phyloP scores from a whole-genome alignment of 1,140 invertebrate species.

The Drosophila rufa region DNA sequence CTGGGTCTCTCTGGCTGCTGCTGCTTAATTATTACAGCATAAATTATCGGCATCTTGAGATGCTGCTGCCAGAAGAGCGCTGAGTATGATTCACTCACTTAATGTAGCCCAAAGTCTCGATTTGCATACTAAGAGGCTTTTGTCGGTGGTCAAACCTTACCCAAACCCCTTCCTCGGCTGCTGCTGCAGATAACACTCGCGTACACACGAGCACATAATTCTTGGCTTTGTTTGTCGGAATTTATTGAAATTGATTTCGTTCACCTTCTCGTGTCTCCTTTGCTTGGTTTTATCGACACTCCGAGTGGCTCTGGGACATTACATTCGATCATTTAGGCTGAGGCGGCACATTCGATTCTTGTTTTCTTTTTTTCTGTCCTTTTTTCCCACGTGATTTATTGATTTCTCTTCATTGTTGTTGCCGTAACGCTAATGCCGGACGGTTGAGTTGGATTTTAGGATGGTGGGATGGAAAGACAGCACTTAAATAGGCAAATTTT shows the following conservation, averaged over 20 bases:
- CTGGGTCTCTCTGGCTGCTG: conserved; percentile 6
- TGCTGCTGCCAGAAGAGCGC: conserved; percentile 43
- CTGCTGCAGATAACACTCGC: conserved; percentile 56
- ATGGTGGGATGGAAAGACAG: background rate
- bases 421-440: conserved; percentile 65
- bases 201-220: conserved; percentile 53
- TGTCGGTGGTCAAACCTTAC: conserved; percentile 46
- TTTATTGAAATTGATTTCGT: conserved; percentile 60
- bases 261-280: conserved; percentile 7
- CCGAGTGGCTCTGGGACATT: conserved; percentile 40
- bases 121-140: conserved; percentile 82
- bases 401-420: conserved; percentile 61
- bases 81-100: conserved; percentile 71
- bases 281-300: conserved; percentile 40
- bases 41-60: conserved; percentile 79
- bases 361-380: conserved; percentile 36
- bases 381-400: conserved; percentile 75
- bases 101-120: conserved; percentile 62
- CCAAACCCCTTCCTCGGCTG: conserved; percentile 4
- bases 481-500: background rate
- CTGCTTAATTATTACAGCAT: conserved; percentile 82
- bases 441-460: conserved; percentile 60
- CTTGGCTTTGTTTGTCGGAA: conserved; percentile 61
- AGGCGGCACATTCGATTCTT: conserved; percentile 22
- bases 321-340: conserved; percentile 58